These are phyloP conservation scores for Seira sanloemensis DNA, from an alignment of 2,888 invertebrate genomes.

Conservation along the genomic window DNA sequence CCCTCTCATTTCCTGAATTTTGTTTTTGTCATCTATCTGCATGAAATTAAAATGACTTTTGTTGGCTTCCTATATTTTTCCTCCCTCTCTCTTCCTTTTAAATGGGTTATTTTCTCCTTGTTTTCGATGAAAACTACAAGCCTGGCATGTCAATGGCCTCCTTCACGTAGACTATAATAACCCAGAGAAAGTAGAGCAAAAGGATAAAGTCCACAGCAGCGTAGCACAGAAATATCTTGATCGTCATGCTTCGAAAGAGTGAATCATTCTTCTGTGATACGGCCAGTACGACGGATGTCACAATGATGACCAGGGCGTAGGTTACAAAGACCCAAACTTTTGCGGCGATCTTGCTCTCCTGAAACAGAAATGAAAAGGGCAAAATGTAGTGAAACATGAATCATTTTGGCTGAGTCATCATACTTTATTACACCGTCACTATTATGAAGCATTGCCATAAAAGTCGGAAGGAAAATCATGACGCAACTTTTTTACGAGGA, in stretches of 20 bases:
- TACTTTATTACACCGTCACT: too few species aligned
- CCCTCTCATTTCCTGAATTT: neutral
- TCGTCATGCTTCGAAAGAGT: conserved; percentile 70
- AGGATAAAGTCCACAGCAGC: conserved; percentile 73
- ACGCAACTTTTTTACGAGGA: neutral
- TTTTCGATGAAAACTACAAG: neutral
- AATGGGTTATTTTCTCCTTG: too few species aligned
- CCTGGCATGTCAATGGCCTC: conserved; percentile 72
- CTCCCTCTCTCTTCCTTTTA: neutral
- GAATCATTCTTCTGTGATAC: conserved; percentile 72
- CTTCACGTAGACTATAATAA: conserved; percentile 73
- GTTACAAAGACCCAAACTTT: conserved; percentile 73
- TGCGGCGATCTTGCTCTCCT: conserved; percentile 73
- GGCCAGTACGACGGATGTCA: conserved; percentile 73
- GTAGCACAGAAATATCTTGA: conserved; percentile 72
- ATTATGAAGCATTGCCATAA: neutral
- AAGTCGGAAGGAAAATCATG: neutral
- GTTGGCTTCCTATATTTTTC: neutral
- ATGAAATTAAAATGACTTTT: conserved; percentile 2
- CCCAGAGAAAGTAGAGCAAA: conserved; percentile 73
- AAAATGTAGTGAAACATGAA: neutral
- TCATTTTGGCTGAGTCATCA: neutral
- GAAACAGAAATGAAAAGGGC: conserved; percentile 20
- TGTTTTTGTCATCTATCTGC: conserved; percentile 12
- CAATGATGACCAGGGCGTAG: conserved; percentile 72